Evolutionary conservation across 2,888 invertebrate genomes (phyloP).

Genomic region (Drosophila longiperda): DNA sequence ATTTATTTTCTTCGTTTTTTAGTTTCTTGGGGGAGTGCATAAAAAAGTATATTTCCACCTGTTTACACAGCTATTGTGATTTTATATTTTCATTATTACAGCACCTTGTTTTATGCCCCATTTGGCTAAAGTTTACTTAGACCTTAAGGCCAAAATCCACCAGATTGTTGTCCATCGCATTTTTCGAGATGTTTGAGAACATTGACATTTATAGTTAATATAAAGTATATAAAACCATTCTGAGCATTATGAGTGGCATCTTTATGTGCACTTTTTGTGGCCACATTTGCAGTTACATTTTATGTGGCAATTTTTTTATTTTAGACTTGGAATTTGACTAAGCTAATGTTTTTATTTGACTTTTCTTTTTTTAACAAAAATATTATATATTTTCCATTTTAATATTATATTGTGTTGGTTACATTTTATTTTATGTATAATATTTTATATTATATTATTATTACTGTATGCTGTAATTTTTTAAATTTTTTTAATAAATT

Average conservation of each 20-base stretch:
- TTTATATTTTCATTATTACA: conserved; percentile 50
- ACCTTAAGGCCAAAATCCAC: conserved; percentile 18
- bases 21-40: conserved; percentile 38
- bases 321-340: background rate
- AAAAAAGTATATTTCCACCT: conserved; percentile 49
- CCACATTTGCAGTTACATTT: conserved; percentile 28
- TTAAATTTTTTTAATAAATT: rapidly evolving
- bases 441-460: background rate
- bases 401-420: background rate
- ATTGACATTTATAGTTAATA: conserved; percentile 43
- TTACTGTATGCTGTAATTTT: background rate
- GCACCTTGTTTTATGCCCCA: conserved; percentile 46
- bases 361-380: background rate
- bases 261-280: conserved; percentile 23
- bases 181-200: conserved; percentile 35
- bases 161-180: conserved; percentile 29
- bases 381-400: too few species aligned
- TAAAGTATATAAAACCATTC: conserved; percentile 21
- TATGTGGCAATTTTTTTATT: background rate
- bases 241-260: conserved; percentile 10
- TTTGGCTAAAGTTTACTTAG: conserved; percentile 28
- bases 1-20: conserved; percentile 51
- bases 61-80: conserved; percentile 34
- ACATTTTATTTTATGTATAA: background rate
- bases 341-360: background rate